These are phyloP conservation scores for Lepidochrysops patricia DNA, from an alignment of 2,888 invertebrate genomes.

Conservation along the genomic window DNA sequence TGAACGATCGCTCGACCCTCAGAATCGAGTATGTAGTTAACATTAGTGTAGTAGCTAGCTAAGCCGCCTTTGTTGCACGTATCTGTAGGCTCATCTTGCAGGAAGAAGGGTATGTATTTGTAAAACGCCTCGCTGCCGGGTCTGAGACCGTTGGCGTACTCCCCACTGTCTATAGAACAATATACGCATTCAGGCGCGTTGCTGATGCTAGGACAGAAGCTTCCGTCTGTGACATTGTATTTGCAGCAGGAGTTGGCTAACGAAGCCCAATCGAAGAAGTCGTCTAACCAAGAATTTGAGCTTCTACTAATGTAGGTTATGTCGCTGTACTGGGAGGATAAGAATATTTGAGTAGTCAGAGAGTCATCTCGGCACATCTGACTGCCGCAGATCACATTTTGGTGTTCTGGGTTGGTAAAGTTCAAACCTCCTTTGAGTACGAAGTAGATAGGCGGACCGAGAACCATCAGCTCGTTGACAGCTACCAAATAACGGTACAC, in stretches of 20 bases:
- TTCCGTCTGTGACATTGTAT: constrained; percentile 72
- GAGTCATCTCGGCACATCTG: constrained; percentile 80
- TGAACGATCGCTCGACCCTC: constrained; percentile 71
- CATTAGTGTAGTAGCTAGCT: constrained; percentile 79
- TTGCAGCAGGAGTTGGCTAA: constrained; percentile 79
- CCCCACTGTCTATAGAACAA: constrained; percentile 64
- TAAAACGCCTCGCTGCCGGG: constrained; percentile 76
- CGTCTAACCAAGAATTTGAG: constrained; percentile 94
- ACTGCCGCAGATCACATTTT: constrained; percentile 85
- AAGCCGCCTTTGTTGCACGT: constrained; percentile 86
- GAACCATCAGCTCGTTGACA: constrained; percentile 81
- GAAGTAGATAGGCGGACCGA: constrained; percentile 96
- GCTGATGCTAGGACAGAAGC: constrained; percentile 79
- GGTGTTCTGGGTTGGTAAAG: constrained; percentile 78
- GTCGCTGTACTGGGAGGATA: constrained; percentile 78
- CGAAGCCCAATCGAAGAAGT: constrained; percentile 90
- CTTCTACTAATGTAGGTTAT: constrained; percentile 84
- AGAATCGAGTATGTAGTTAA: constrained; percentile 76
- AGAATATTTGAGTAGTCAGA: constrained; percentile 81
- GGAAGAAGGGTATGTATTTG: constrained; percentile 80
- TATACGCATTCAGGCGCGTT: constrained; percentile 51
- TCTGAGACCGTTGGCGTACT: constrained; percentile 64
- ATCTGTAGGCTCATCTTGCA: constrained; percentile 80
- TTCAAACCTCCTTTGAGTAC: constrained; percentile 87
- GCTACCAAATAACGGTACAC: constrained; percentile 89